phyloP scores from a whole-genome alignment of 2,797 vertebrate species.

The Luscinia luscinia region DNA sequence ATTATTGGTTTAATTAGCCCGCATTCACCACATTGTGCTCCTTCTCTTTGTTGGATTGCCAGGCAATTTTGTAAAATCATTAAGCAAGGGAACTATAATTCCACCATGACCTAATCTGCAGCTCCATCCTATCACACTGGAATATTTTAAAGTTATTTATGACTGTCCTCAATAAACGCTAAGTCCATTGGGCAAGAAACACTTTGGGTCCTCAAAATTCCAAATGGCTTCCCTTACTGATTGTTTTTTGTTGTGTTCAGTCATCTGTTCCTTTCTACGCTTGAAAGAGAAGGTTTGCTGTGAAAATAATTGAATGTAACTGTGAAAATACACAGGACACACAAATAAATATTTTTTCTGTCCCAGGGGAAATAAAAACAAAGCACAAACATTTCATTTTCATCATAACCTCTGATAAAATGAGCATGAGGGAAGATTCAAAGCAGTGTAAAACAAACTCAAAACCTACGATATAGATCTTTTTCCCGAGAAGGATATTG shows the following conservation, averaged over 20 bases:
- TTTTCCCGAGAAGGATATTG: not conserved
- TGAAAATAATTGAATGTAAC: constrained; percentile 19
- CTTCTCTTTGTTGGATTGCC: constrained; percentile 82
- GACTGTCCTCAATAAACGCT: constrained; percentile 76
- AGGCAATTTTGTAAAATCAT: constrained; percentile 84
- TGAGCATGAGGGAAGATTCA: not conserved
- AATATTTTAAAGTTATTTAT: constrained; percentile 83
- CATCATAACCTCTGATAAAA: not conserved
- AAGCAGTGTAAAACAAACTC: not conserved
- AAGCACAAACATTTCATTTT: not conserved
- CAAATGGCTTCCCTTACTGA: constrained; percentile 41
- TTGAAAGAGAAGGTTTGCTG: constrained; percentile 11
- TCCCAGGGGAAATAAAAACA: not conserved
- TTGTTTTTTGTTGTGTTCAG: constrained; percentile 25
- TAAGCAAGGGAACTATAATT: constrained; percentile 82
- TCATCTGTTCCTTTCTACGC: not conserved
- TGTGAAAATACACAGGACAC: not conserved
- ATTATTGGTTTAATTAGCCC: constrained; percentile 85
- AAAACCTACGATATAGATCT: not conserved
- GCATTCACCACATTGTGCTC: constrained; percentile 75
- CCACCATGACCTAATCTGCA: constrained; percentile 79
- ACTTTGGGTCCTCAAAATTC: constrained; percentile 50
- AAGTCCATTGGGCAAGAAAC: constrained; percentile 67
- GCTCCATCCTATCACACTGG: constrained; percentile 73
- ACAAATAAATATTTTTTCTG: not conserved